Evolutionary conservation across 2,888 invertebrate genomes (phyloP).

Genomic region (Hypercompe scribonia): DNA sequence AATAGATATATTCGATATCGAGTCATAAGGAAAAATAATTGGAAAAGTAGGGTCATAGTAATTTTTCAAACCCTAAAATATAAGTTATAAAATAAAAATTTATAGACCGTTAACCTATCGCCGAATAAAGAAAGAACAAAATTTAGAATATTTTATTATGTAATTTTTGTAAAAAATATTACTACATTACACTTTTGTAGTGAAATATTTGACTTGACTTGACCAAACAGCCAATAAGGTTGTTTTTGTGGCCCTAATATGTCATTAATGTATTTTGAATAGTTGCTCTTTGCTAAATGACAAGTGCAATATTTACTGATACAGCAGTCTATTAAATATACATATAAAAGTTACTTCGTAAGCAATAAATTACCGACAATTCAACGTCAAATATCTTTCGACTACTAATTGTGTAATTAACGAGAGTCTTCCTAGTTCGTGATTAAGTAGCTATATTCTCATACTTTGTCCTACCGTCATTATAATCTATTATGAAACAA

Average conservation of each 20-base stretch:
- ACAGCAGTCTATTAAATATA: background rate
- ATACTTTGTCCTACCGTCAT: constrained; percentile 36
- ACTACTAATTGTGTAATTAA: constrained; percentile 61
- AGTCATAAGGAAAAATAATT: background rate
- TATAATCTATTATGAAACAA: constrained; percentile 44
- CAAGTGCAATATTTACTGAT: background rate
- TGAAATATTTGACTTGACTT: no score
- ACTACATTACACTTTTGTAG: no score
- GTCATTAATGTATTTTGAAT: background rate
- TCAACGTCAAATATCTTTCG: constrained; percentile 41
- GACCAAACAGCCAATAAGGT: no score
- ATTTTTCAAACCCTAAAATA: background rate
- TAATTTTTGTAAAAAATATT: no score
- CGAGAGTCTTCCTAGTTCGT: constrained; percentile 61
- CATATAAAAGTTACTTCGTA: background rate
- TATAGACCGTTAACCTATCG: no score
- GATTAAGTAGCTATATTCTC: constrained; percentile 44
- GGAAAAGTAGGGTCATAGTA: background rate
- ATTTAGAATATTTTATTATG: no score
- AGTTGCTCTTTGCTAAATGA: background rate
- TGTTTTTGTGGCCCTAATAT: background rate
- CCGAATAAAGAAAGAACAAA: no score
- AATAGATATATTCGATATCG: no score
- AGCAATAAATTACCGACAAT: constrained; percentile 31
- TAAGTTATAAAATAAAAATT: no score